These are phyloP conservation scores for Xenopus petersii DNA, from an alignment of 2,797 vertebrate species.

Conservation along the genomic window DNA sequence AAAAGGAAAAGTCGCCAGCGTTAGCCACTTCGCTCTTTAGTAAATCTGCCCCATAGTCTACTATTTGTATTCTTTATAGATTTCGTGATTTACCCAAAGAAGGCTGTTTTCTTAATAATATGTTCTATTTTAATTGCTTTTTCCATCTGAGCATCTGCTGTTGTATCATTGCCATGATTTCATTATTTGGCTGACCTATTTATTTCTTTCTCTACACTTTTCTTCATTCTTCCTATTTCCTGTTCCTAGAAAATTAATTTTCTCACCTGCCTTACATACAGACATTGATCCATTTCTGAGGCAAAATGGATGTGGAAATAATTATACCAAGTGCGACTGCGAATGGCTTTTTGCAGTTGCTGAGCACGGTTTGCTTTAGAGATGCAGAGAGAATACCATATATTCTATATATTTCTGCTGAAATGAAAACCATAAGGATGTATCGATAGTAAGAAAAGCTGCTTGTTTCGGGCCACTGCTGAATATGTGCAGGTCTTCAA, in stretches of 20 bases:
- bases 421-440: background rate
- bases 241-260: background rate
- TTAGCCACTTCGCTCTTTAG: too few relatives aligned
- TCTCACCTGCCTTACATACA: conserved; percentile 8
- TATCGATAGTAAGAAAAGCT: too few relatives aligned
- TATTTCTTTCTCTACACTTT: background rate
- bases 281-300: conserved; percentile 14
- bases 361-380: conserved; percentile 7
- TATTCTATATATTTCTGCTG: background rate
- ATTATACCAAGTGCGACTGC: conserved; percentile 14
- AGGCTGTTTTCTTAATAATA: too few relatives aligned
- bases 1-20: too few relatives aligned
- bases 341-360: conserved; percentile 3
- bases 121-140: background rate
- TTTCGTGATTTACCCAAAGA: too few relatives aligned
- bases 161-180: background rate
- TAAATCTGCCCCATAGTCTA: too few relatives aligned
- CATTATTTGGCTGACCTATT: background rate
- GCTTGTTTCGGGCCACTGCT: too few relatives aligned
- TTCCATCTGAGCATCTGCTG: background rate
- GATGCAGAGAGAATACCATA: background rate
- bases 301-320: conserved; percentile 34
- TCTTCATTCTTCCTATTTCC: background rate
- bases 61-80: too few relatives aligned
- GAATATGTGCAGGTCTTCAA: too few relatives aligned